These are phyloP conservation scores for Nothobranchius kuhntae DNA, from an alignment of 2,113 vertebrate genomes.

Conservation along the genomic window DNA sequence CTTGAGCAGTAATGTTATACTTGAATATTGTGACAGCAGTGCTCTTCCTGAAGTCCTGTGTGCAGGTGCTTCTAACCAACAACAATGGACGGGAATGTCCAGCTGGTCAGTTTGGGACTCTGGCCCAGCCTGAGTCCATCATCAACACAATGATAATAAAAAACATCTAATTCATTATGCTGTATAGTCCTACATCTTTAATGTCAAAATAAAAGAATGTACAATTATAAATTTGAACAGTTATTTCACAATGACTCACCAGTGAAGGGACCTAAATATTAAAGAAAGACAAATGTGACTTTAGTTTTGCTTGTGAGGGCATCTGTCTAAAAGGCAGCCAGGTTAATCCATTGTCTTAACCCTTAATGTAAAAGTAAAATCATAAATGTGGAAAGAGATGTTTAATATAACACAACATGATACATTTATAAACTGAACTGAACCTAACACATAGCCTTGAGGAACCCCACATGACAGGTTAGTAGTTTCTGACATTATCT, in stretches of 20 bases:
- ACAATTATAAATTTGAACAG: no score
- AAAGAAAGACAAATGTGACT: no score
- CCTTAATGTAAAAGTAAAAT: not conserved
- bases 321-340: no score
- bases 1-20: no score
- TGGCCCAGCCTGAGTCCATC: slow-evolving; percentile 16
- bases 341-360: not conserved
- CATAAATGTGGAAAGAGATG: no score
- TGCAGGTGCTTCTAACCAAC: slow-evolving; percentile 5
- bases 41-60: slow-evolving; percentile 1
- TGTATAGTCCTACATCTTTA: no score
- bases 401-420: no score
- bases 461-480: not conserved
- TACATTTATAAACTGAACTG: not conserved
- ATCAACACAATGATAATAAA: not conserved
- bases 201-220: no score
- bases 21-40: not conserved
- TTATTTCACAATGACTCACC: no score
- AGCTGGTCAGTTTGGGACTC: slow-evolving; percentile 36
- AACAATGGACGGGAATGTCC: slow-evolving; percentile 52
- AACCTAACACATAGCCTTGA: not conserved
- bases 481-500: no score
- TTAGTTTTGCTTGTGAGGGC: no score
- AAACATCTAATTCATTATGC: not conserved
- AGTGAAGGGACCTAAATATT: no score